These are phyloP conservation scores for Equus quagga DNA, from an alignment of 2,113 vertebrate genomes.

Conservation along the genomic window DNA sequence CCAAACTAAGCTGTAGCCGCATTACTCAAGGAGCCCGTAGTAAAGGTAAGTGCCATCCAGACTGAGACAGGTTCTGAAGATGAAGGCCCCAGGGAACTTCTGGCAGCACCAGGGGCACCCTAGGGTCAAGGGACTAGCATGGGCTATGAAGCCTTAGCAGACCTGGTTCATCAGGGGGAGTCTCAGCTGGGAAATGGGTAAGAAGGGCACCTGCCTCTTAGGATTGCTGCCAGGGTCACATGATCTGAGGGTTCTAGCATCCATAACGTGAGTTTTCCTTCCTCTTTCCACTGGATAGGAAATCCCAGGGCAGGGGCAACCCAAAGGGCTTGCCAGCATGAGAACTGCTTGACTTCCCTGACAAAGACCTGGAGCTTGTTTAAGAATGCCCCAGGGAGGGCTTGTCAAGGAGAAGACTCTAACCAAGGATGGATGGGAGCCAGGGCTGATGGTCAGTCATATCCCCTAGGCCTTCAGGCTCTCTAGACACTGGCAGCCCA, in stretches of 20 bases:
- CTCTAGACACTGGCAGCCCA: not conserved
- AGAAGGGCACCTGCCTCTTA: not conserved
- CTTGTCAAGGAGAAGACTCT: not conserved
- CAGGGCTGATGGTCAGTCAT: not conserved
- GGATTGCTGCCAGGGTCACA: not conserved
- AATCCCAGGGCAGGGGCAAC: not conserved
- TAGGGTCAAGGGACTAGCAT: not conserved
- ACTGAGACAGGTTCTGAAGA: not conserved
- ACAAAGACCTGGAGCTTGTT: not conserved
- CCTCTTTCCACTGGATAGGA: not conserved
- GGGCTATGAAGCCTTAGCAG: not conserved
- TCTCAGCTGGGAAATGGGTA: not conserved
- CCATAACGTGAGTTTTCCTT: not conserved
- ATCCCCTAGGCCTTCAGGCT: not conserved
- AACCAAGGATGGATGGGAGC: not conserved
- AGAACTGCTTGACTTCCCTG: not conserved
- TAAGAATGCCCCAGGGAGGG: not conserved
- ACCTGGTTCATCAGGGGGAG: not conserved
- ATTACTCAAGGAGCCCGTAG: not conserved
- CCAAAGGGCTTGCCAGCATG: not conserved
- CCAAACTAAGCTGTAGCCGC: not conserved
- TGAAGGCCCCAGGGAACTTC: not conserved
- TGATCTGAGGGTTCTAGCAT: not conserved
- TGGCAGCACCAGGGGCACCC: not conserved
- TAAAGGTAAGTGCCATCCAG: not conserved